These are phyloP conservation scores for Drosophila sucinea DNA, from an alignment of 1,140 invertebrate genomes.

Conservation along the genomic window DNA sequence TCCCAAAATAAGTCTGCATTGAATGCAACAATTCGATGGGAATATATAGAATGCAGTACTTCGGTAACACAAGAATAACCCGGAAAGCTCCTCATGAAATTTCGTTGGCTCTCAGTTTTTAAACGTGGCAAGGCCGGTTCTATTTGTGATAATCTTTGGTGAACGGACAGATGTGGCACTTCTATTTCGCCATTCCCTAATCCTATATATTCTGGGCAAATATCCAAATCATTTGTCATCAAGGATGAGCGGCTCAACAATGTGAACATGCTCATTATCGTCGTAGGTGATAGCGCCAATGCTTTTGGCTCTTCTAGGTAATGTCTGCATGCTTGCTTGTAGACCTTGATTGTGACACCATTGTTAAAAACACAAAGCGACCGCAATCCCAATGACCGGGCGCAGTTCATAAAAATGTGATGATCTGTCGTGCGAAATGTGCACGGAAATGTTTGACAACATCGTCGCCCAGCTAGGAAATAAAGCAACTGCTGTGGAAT, in stretches of 20 bases:
- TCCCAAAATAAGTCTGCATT: constrained; percentile 57
- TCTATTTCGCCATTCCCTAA: constrained; percentile 4
- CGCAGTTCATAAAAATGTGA: constrained; percentile 22
- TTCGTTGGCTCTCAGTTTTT: constrained; percentile 29
- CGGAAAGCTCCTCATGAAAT: constrained; percentile 19
- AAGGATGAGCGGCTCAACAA: constrained; percentile 28
- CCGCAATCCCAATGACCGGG: constrained; percentile 40
- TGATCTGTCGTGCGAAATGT: constrained; percentile 53
- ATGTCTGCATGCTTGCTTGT: constrained; percentile 57
- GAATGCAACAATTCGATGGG: constrained; percentile 48
- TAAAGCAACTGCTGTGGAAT: constrained; percentile 66
- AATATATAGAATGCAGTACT: constrained; percentile 38
- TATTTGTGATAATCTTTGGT: constrained; percentile 27
- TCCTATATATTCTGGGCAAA: not conserved
- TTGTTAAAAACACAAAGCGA: constrained; percentile 27
- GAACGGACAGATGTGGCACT: not conserved
- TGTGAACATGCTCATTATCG: constrained; percentile 43
- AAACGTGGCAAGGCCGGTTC: constrained; percentile 13
- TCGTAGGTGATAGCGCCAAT: constrained; percentile 23
- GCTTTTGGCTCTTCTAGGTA: constrained; percentile 55
- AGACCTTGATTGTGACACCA: constrained; percentile 58
- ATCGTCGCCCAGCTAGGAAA: constrained; percentile 64
- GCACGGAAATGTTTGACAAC: constrained; percentile 64
- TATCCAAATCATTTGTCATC: constrained; percentile 26
- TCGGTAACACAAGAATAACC: constrained; percentile 2